Percentiles rank a stretch among this genome's conserved stretches.
These are phyloP conservation scores for Thereva nobilitata DNA, from an alignment of 2,888 invertebrate species.

Conservation along the genomic window DNA sequence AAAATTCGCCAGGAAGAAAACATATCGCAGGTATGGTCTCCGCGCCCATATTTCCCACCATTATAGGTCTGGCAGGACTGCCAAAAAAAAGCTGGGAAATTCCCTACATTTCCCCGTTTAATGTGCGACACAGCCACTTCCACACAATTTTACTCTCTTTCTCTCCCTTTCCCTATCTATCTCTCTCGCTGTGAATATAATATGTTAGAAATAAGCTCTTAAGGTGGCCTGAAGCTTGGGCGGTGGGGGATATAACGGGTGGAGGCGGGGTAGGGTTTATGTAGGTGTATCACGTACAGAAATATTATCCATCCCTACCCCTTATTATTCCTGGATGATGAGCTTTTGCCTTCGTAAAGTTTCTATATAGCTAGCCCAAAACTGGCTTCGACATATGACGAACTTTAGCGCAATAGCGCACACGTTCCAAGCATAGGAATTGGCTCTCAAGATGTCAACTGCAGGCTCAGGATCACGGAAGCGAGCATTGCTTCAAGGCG, in stretches of 20 bases:
- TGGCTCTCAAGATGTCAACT: not conserved
- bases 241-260: no score
- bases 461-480: not conserved
- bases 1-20: conserved; percentile 1
- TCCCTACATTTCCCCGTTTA: conserved; percentile 15
- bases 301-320: conserved; percentile 8
- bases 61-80: conserved; percentile 5
- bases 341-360: conserved; percentile 12
- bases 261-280: not conserved
- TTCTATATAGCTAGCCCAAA: conserved; percentile 8
- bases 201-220: conserved; percentile 8
- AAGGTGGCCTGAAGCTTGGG: conserved; percentile 2
- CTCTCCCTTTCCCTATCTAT: no score
- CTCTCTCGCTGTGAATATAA: no score
- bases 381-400: conserved; percentile 18
- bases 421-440: conserved; percentile 13
- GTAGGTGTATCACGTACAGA: conserved; percentile 18
- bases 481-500: not conserved
- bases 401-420: not conserved
- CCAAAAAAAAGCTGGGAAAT: conserved; percentile 15
- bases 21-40: conserved; percentile 9
- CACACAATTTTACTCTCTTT: no score
- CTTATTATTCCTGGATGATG: not conserved
- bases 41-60: conserved; percentile 16
- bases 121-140: not conserved